These are phyloP conservation scores for Seladonia tumulorum DNA, from an alignment of 2,888 invertebrate genomes.

Conservation along the genomic window DNA sequence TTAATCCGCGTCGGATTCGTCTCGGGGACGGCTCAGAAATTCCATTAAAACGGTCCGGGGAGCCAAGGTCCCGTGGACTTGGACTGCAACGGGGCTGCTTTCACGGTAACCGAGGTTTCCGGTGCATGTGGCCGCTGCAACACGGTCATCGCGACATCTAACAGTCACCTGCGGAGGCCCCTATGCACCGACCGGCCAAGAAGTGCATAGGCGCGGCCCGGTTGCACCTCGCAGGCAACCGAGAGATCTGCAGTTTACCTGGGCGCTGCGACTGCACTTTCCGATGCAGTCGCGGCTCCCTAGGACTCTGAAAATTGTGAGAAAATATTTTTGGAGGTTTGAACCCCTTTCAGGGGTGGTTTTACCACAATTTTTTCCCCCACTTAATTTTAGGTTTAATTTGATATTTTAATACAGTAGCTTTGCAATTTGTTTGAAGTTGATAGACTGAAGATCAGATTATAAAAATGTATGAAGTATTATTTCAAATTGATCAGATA, in stretches of 20 bases:
- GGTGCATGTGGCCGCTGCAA: too few species aligned
- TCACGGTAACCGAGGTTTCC: conserved; percentile 4
- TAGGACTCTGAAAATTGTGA: background rate
- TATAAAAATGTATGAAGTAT: too few species aligned
- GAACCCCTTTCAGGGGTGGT: background rate
- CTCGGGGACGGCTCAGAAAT: background rate
- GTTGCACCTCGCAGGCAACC: conserved; percentile 7
- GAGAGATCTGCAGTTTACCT: background rate
- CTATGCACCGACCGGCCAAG: conserved; percentile 29
- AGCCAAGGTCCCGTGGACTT: background rate
- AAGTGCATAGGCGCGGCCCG: conserved; percentile 15
- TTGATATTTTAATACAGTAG: too few species aligned
- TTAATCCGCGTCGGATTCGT: conserved; percentile 19
- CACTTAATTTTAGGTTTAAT: too few species aligned
- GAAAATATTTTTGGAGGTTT: too few species aligned
- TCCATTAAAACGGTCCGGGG: background rate
- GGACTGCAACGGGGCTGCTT: background rate
- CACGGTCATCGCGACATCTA: conserved; percentile 64
- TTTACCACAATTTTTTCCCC: background rate
- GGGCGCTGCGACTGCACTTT: background rate
- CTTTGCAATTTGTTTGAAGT: too few species aligned
- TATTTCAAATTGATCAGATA: too few species aligned
- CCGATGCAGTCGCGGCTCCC: background rate
- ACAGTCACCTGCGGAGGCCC: conserved; percentile 45
- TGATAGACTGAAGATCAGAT: too few species aligned